Evolutionary conservation across 2,797 vertebrate species (phyloP).

Genomic region (Enteromius radiatus): DNA sequence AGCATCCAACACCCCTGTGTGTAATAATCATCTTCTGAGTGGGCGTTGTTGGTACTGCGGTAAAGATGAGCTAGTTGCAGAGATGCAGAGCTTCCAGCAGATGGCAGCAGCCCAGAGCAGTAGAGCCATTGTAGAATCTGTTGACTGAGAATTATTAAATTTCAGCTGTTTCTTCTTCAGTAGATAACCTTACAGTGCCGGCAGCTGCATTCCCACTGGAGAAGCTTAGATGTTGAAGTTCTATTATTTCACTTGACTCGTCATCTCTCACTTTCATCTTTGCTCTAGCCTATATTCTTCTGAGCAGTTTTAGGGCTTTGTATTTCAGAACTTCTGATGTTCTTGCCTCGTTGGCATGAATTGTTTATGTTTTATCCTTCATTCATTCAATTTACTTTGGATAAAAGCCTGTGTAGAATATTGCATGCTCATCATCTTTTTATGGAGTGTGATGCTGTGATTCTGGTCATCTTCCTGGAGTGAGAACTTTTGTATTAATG

Average conservation of each 20-base stretch:
- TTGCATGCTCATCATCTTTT: background rate
- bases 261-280: constrained; percentile 6
- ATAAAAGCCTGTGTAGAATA: background rate
- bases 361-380: background rate
- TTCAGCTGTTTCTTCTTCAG: background rate
- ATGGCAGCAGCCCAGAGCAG: constrained; percentile 24
- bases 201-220: background rate
- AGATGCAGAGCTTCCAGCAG: constrained; percentile 10
- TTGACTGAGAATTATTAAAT: background rate
- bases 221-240: background rate
- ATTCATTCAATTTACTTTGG: background rate
- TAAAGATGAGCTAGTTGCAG: constrained; percentile 20
- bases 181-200: background rate
- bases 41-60: constrained; percentile 44
- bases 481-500: background rate
- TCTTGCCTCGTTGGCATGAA: background rate
- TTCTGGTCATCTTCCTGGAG: background rate
- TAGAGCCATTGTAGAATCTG: background rate
- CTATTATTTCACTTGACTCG: background rate
- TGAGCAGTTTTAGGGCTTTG: background rate
- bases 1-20: constrained; percentile 29
- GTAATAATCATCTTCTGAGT: constrained; percentile 20
- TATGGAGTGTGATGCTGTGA: background rate
- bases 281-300: background rate
- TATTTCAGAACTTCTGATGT: background rate